phyloP scores from a whole-genome alignment of 2,888 invertebrate genomes.

The Oscheius sp. region DNA sequence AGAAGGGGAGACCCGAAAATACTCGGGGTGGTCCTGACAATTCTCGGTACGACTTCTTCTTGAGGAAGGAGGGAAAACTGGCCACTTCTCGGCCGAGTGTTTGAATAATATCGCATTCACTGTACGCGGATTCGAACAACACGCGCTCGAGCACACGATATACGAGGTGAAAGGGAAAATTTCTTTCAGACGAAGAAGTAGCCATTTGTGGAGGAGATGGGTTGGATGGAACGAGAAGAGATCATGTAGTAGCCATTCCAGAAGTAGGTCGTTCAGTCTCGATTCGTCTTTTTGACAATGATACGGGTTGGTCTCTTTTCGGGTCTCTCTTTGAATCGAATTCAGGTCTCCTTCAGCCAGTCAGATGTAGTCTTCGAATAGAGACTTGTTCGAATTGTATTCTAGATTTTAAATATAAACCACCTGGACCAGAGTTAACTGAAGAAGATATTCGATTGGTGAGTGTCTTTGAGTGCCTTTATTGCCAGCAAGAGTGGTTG shows the following conservation, averaged over 20 bases:
- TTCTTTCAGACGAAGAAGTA: conserved; percentile 12
- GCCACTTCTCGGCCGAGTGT: conserved; percentile 11
- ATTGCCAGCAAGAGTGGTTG: conserved; percentile 13
- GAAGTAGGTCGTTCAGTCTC: not conserved
- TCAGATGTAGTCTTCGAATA: conserved; percentile 38
- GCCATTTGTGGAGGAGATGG: conserved; percentile 10
- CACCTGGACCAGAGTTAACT: conserved; percentile 34
- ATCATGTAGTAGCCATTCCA: conserved; percentile 25
- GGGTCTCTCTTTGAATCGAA: not conserved
- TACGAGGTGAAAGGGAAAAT: not conserved
- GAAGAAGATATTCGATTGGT: conserved; percentile 40
- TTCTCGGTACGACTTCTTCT: too few relatives aligned
- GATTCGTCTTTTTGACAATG: conserved; percentile 15
- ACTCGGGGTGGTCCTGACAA: not conserved
- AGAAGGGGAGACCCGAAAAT: not conserved
- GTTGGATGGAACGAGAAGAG: not conserved
- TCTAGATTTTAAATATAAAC: conserved; percentile 33
- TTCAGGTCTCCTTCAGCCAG: conserved; percentile 19
- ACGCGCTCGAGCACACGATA: not conserved
- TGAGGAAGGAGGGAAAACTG: not conserved
- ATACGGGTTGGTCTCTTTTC: conserved; percentile 11
- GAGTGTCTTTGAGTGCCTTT: not conserved
- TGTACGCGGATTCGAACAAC: conserved; percentile 5
- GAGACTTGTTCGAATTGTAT: conserved; percentile 46
- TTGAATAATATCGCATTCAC: conserved; percentile 18